Evolutionary conservation across 2,888 invertebrate genomes (phyloP), one percentile per base, ranked within the genome.

Genomic region (Nasonovia ribisnigri): DNA sequence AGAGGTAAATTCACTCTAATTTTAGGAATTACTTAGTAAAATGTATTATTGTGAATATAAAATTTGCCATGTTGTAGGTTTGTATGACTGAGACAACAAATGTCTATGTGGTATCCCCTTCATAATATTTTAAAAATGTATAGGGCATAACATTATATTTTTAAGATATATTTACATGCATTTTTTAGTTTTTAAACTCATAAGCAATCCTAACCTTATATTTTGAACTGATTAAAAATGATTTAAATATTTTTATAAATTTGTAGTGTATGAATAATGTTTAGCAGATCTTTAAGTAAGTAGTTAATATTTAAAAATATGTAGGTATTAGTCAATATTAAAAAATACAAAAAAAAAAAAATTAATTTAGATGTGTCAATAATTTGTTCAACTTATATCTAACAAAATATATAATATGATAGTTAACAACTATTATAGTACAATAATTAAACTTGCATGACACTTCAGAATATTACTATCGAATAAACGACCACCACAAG

Each of bases 401-500:
- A 90, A 46, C 20, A 48, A 90, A 36, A 90, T 48, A 51, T 88
- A 84, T 26, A 88, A 46, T 16, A n/a, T 54, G 54, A 54, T 54
- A 42, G 16, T 77, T 77, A 77, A 77, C 8, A 67, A 77, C 77
- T 77, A 77, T 91, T 86, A 67, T 67, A 88, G 89, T 57, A 84
- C 26, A 89, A 84, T 54, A 89, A 10, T n/a, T 57, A 42, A n/a
- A 94, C 95, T 95, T 95, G 96, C 96, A 95, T 96, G 96, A 95
- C 96, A 96, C 95, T 96, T 96, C 86, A 96, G 95, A 94, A 96
- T 96, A 93, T 90, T 90, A 88, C 24, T 88, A 48, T 92, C 92
- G 36, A 92, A 92, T 20, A 51, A 93, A 51, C 90, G 84, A 51
- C 60, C 48, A 67, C 60, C 60, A 67, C 93, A 93, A 4, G 43